Evolutionary conservation across 2,113 vertebrate genomes (phyloP).

Genomic region (Dicerorhinus sumatrensis): DNA sequence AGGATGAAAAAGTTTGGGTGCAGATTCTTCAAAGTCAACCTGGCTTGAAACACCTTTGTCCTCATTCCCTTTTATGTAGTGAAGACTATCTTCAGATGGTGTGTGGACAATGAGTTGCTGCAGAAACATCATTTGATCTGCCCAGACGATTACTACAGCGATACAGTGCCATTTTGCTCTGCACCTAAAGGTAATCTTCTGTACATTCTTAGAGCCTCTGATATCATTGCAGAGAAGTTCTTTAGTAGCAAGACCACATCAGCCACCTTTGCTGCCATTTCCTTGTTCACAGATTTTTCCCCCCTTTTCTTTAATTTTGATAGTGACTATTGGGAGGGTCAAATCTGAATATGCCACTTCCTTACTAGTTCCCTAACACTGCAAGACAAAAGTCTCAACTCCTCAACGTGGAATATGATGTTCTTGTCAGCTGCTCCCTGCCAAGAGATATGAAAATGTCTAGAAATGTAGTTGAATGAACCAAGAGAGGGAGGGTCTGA

Average conservation of each 20-base stretch:
- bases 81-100: slow-evolving; percentile 89
- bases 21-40: fast-evolving
- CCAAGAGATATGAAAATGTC: neutral
- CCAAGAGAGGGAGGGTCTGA: neutral
- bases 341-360: neutral
- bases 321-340: neutral
- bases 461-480: neutral
- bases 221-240: neutral
- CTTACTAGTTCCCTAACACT: neutral
- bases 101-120: slow-evolving; percentile 91
- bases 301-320: neutral
- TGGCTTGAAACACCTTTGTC: neutral
- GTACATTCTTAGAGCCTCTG: fast-evolving
- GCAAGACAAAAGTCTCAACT: neutral
- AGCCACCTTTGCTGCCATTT: neutral
- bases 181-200: slow-evolving; percentile 89
- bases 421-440: neutral
- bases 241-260: too few relatives aligned
- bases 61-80: slow-evolving; percentile 80
- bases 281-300: neutral
- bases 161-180: slow-evolving; percentile 76
- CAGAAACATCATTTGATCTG: slow-evolving; percentile 90
- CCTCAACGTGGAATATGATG: neutral
- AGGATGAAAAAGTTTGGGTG: neutral
- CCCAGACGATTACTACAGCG: slow-evolving; percentile 91